Conservation (phyloP, 2,797 vertebrate genomes). For the Chelidonichthys spinosus region DNA sequence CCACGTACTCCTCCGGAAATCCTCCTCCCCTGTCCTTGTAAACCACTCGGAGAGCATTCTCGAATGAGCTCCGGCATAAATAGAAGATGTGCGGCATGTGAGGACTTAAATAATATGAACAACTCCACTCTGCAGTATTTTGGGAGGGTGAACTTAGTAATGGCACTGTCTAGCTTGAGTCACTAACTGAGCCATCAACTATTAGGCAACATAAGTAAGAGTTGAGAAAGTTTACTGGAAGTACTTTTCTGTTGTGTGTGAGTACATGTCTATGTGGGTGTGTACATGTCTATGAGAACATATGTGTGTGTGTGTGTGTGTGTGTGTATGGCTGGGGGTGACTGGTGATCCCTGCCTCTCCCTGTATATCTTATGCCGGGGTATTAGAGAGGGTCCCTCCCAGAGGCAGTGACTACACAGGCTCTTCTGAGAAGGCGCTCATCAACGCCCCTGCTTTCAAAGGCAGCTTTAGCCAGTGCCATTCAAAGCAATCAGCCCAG, state of each 20-base stretch:
- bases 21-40: constrained; percentile 54
- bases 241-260: constrained; percentile 67
- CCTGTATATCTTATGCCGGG: constrained; percentile 78
- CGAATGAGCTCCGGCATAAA: constrained; percentile 34
- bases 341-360: constrained; percentile 79
- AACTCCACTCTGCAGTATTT: constrained; percentile 29
- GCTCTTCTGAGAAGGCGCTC: constrained; percentile 79
- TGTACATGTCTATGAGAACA: constrained; percentile 50
- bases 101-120: constrained; percentile 36
- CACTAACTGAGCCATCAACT: constrained; percentile 51
- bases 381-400: constrained; percentile 83
- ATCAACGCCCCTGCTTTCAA: constrained; percentile 81
- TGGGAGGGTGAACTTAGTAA: constrained; percentile 27
- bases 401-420: constrained; percentile 84
- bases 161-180: constrained; percentile 30
- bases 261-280: constrained; percentile 31
- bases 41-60: constrained; percentile 37
- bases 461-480: constrained; percentile 81
- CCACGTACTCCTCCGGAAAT: constrained; percentile 66
- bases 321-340: constrained; percentile 73
- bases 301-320: constrained; percentile 37
- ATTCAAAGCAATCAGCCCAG: constrained; percentile 86
- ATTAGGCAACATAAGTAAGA: constrained; percentile 53
- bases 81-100: constrained; percentile 23
- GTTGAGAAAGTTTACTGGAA: constrained; percentile 74